Conservation (phyloP, 2,888 invertebrate species). For the Marasmarcha lunaedactyla region DNA sequence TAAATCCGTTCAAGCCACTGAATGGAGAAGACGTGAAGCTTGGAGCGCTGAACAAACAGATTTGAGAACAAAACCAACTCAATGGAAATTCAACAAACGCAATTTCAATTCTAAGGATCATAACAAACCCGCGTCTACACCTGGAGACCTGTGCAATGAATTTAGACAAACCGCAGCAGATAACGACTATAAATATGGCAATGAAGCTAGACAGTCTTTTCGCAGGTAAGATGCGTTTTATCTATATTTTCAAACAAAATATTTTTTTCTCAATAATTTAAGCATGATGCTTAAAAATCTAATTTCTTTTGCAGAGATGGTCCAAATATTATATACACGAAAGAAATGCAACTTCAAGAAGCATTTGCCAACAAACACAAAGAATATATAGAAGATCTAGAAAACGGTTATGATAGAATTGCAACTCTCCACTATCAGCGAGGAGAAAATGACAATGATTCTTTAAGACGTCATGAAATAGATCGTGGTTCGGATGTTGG, state of each 20-base stretch:
- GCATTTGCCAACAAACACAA: slow-evolving; percentile 61
- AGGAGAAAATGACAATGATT: slow-evolving; percentile 76
- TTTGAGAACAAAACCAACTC: slow-evolving; percentile 75
- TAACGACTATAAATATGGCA: slow-evolving; percentile 54
- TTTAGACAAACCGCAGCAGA: slow-evolving; percentile 56
- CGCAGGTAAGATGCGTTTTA: slow-evolving; percentile 32
- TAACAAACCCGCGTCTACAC: slow-evolving; percentile 58
- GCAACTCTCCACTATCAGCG: slow-evolving; percentile 55
- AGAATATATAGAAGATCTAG: slow-evolving; percentile 71
- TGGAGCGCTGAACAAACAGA: slow-evolving; percentile 86
- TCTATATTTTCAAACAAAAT: neutral
- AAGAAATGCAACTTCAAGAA: slow-evolving; percentile 66
- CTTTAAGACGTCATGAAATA: slow-evolving; percentile 80
- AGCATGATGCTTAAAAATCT: neutral
- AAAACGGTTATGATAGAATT: slow-evolving; percentile 66
- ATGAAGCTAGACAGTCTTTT: slow-evolving; percentile 51
- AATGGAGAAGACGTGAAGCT: slow-evolving; percentile 85
- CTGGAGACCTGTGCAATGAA: slow-evolving; percentile 57
- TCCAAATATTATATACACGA: slow-evolving; percentile 66
- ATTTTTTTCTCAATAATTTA: neutral
- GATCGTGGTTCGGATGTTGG: slow-evolving; percentile 79
- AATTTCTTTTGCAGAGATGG: slow-evolving; percentile 45
- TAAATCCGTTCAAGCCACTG: slow-evolving; percentile 81
- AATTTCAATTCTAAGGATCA: slow-evolving; percentile 66
- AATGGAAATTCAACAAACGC: slow-evolving; percentile 81